Evolutionary conservation across 2,113 vertebrate species (phyloP).

Genomic region (Calidris pygmaea): DNA sequence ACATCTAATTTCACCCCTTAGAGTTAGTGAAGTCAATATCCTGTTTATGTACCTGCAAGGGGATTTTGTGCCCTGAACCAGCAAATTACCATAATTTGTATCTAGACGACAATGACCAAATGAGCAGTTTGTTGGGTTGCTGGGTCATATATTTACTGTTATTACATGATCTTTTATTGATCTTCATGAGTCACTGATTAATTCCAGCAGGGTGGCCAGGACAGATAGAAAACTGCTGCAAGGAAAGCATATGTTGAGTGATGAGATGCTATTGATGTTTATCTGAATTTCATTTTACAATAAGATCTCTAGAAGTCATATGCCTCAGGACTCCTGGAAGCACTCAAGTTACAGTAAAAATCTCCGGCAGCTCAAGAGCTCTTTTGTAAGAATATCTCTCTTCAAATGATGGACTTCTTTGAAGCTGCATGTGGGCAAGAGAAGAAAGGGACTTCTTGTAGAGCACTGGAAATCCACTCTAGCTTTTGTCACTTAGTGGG

Average conservation of each 20-base stretch:
- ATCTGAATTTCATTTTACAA: not conserved
- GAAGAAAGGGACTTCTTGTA: not conserved
- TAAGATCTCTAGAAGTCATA: not conserved
- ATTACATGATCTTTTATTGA: not conserved
- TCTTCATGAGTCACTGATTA: not conserved
- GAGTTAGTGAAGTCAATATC: not conserved
- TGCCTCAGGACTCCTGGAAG: not conserved
- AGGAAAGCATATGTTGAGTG: not conserved
- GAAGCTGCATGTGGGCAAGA: not conserved
- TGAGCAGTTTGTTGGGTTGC: not conserved
- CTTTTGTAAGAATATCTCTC: not conserved
- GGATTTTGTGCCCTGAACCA: not conserved
- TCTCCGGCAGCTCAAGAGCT: not conserved
- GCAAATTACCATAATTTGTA: not conserved
- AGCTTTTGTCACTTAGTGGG: not conserved
- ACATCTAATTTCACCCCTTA: not conserved
- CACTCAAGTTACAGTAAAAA: not conserved
- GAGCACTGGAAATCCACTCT: not conserved
- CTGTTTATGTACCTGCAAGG: not conserved
- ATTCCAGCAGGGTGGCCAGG: not conserved
- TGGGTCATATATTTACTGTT: not conserved
- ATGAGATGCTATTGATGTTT: not conserved
- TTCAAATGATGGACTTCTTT: not conserved
- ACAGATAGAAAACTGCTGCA: not conserved
- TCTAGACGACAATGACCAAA: not conserved